A percentile compares a stretch with the other conserved stretches of the same genome.
Evolutionary conservation across 2,888 invertebrate genomes (phyloP).

Genomic region (Drosophila sordidula): DNA sequence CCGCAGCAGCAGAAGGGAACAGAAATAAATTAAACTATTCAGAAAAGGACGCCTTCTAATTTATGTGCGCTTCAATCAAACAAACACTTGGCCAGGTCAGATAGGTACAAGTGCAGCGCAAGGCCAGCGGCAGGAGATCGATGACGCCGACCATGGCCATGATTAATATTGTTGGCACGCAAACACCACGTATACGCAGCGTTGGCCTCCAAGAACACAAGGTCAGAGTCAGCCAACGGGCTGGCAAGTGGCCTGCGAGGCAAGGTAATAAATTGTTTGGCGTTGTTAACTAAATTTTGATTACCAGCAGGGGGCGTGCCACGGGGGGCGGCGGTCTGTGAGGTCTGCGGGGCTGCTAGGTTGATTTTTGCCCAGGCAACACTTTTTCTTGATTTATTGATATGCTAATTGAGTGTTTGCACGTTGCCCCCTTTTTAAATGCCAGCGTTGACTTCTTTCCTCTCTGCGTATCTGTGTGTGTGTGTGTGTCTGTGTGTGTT

Average conservation of each 20-base stretch:
- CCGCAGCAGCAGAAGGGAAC: not conserved
- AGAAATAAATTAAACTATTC: conserved; percentile 28
- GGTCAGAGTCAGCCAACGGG: conserved; percentile 45
- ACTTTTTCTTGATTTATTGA: conserved; percentile 79
- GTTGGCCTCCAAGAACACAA: conserved; percentile 28
- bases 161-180: conserved; percentile 75
- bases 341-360: not conserved
- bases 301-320: conserved; percentile 36
- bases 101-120: conserved; percentile 33
- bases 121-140: conserved; percentile 41
- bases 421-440: conserved; percentile 65
- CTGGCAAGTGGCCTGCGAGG: conserved; percentile 34
- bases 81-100: conserved; percentile 26
- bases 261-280: conserved; percentile 77
- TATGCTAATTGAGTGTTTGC: conserved; percentile 80
- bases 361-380: conserved; percentile 34
- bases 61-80: conserved; percentile 44
- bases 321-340: not conserved
- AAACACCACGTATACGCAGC: conserved; percentile 62
- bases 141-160: conserved; percentile 33
- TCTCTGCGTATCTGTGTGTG: conserved; percentile 6
- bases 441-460: conserved; percentile 39
- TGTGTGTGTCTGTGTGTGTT: conserved; percentile 2
- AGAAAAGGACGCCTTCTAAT: conserved; percentile 25
- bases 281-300: conserved; percentile 79